phyloP scores from a whole-genome alignment of 1,140 invertebrate species.

The Zaprionus lachaisei region DNA sequence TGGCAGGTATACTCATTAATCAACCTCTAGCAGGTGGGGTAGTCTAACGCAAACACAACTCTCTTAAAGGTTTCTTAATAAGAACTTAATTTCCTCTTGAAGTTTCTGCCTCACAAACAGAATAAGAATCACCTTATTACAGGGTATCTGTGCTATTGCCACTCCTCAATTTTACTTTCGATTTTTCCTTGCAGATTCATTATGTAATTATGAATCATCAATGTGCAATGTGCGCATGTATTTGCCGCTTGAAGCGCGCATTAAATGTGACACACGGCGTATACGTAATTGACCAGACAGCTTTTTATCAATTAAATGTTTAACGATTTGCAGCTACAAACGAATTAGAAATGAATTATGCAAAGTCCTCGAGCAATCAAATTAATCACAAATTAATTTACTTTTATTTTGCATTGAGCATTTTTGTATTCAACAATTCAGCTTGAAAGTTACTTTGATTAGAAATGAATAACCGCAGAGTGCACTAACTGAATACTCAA shows the following conservation, averaged over 20 bases:
- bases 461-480: constrained; percentile 16
- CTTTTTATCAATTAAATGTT: constrained; percentile 35
- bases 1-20: background rate
- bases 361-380: constrained; percentile 38
- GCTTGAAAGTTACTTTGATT: constrained; percentile 14
- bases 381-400: constrained; percentile 33
- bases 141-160: constrained; percentile 10
- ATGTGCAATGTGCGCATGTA: constrained; percentile 32
- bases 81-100: background rate
- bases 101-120: background rate
- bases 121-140: background rate
- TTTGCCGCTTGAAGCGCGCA: background rate
- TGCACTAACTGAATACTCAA: background rate
- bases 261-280: constrained; percentile 43
- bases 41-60: background rate
- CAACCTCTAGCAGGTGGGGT: background rate
- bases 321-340: constrained; percentile 30
- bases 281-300: constrained; percentile 61
- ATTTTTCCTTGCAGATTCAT: constrained; percentile 34
- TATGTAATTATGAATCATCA: constrained; percentile 35
- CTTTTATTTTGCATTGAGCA: background rate
- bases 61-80: background rate
- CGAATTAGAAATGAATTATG: constrained; percentile 72
- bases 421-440: background rate
- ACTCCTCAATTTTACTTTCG: constrained; percentile 2